A percentile compares a stretch with the other conserved stretches of the same genome.
These are phyloP conservation scores for Cinclus cinclus DNA, from an alignment of 2,113 vertebrate species.

Conservation along the genomic window DNA sequence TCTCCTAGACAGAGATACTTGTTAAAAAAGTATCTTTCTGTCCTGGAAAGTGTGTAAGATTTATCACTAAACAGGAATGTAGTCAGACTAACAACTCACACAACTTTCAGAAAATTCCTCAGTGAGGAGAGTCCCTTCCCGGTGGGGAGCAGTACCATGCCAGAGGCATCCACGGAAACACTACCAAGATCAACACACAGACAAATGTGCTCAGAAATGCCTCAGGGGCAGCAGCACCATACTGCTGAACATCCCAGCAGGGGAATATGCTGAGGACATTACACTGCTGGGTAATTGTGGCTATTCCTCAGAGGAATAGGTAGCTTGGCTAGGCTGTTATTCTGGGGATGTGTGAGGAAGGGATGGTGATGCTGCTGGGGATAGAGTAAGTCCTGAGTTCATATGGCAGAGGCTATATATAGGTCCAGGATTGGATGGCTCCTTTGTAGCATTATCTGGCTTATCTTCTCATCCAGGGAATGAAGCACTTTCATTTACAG, in stretches of 20 bases:
- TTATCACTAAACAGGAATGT: neutral
- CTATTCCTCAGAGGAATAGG: neutral
- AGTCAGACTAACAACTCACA: neutral
- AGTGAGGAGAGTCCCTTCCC: neutral
- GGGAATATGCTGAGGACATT: neutral
- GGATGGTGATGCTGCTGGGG: neutral
- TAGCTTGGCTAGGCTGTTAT: neutral
- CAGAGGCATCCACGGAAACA: neutral
- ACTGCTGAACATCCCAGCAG: neutral
- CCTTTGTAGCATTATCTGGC: neutral
- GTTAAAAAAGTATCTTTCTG: neutral
- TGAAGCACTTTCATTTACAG: neutral
- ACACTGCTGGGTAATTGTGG: neutral
- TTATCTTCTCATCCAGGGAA: neutral
- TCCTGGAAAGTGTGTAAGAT: neutral
- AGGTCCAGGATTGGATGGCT: neutral
- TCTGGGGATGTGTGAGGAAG: neutral
- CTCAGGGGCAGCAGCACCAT: neutral
- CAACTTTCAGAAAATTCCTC: neutral
- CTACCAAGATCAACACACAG: neutral
- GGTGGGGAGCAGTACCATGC: neutral
- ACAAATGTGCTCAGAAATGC: neutral
- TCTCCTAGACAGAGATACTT: neutral
- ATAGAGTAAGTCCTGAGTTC: neutral
- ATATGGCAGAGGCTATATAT: neutral